Evolutionary conservation across 2,888 invertebrate species (phyloP), one percentile per base, ranked within the genome.

Genomic region (Melinopterus prodromus): DNA sequence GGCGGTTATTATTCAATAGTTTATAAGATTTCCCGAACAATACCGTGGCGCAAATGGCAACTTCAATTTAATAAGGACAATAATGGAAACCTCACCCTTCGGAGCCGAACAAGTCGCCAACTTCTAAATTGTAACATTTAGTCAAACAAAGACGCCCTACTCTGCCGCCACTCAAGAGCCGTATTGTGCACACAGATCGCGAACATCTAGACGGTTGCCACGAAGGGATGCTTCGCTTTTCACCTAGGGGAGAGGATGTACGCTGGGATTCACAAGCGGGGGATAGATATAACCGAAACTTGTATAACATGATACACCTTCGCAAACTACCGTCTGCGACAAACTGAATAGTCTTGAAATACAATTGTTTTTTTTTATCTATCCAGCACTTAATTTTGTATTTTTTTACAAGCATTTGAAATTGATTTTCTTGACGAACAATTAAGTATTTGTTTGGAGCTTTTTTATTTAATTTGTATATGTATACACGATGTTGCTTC

Each of bases 41-140:
- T 88, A 84, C 86, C 85, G 86, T 85, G 86, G 86, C 88, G 88
- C 86, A 88, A 88, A 88, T 88, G 88, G 88, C 88, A 88, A 88
- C 86, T 88, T 87, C 87, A 88, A 88, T 88, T 88, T 88, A 88
- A 88, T 88, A 88, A 88, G 87, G 88, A 88, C 88, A 88, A 88
- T 88, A 88, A 88, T 88, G 87, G 88, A 88, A 88, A 88, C 88
- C 88, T 87, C 87, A 86, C 85, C 87, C 86, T 87, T 87, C 87
- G 88, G 88, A 87, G 88, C 26, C 26, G 3, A 26, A 26, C 26
- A 26, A 88, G 87, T 88, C 87, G 88, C 85, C 87, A 88, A 88
- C 88, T 88, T 88, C 88, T 87, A 88, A 88, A 88, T 88, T 88
- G 88, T 88, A 88, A 88, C 88, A 88, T 88, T 88, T 88, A 88